phyloP scores from a whole-genome alignment of 2,797 vertebrate species.

The Acrossocheilus wenchowensis region DNA sequence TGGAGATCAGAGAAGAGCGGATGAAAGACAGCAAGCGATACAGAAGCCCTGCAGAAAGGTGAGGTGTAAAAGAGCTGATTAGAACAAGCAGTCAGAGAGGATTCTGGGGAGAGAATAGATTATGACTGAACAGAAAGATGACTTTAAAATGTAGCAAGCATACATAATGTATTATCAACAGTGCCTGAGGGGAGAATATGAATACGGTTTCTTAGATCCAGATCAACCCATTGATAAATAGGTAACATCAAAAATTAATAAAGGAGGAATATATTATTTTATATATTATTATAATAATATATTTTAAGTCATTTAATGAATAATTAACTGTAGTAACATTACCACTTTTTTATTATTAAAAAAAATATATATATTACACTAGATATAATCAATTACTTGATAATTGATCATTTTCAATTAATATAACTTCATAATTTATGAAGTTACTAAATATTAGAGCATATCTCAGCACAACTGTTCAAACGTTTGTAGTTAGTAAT shows the following conservation, averaged over 20 bases:
- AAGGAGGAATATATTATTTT: too few relatives aligned
- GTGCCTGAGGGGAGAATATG: background rate
- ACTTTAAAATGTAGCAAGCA: background rate
- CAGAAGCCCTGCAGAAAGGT: conserved; percentile 21
- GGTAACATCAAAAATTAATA: background rate
- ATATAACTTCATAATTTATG: background rate
- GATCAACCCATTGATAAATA: background rate
- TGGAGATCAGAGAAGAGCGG: conserved; percentile 47
- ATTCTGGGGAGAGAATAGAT: background rate
- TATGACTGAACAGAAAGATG: background rate
- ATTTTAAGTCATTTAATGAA: background rate
- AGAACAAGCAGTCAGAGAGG: conserved; percentile 10
- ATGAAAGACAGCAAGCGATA: conserved; percentile 29
- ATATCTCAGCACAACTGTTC: background rate
- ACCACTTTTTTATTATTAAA: background rate
- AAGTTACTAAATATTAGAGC: background rate
- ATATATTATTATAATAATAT: too few relatives aligned
- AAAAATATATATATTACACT: too few relatives aligned
- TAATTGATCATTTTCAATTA: background rate
- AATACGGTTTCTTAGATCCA: background rate
- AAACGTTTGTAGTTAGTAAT: background rate
- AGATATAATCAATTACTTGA: background rate
- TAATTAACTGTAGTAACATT: background rate
- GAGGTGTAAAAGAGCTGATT: conserved; percentile 46
- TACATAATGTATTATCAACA: background rate